These are phyloP conservation scores for Cosmia trapezina DNA, from an alignment of 2,888 invertebrate genomes.

Conservation along the genomic window DNA sequence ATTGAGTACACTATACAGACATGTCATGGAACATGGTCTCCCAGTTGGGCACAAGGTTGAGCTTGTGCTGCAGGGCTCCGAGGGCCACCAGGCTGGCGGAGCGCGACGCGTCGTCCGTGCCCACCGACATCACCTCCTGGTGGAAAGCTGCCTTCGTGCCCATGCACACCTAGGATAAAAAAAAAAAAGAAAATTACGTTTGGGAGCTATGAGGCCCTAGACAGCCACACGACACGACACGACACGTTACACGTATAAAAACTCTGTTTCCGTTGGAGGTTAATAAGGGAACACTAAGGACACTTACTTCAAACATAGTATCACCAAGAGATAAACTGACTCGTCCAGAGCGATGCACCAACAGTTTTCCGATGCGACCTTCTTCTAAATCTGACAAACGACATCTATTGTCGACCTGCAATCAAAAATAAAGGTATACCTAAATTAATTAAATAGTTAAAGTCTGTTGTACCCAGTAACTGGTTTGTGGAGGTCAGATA, in stretches of 20 bases:
- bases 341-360: conserved; percentile 90
- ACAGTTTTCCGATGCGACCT: conserved; percentile 90
- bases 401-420: conserved; percentile 79
- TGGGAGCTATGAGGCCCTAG: too few relatives aligned
- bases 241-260: too few relatives aligned
- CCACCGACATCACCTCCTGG: conserved; percentile 90
- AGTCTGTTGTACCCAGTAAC: too few relatives aligned
- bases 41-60: conserved; percentile 91
- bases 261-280: too few relatives aligned
- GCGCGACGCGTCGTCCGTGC: conserved; percentile 86
- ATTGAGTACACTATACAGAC: conserved; percentile 63
- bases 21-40: conserved; percentile 81
- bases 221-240: too few relatives aligned
- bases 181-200: background rate
- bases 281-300: background rate
- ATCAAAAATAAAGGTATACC: background rate
- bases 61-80: conserved; percentile 89
- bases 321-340: conserved; percentile 90
- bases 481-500: too few relatives aligned
- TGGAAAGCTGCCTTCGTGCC: conserved; percentile 91
- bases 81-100: conserved; percentile 90
- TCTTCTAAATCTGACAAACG: conserved; percentile 87
- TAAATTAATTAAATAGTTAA: too few relatives aligned
- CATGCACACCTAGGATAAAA: conserved; percentile 82
- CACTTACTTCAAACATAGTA: conserved; percentile 87